Evolutionary conservation across 2,888 invertebrate species (phyloP).

Genomic region (Hofmannophila pseudospretella): DNA sequence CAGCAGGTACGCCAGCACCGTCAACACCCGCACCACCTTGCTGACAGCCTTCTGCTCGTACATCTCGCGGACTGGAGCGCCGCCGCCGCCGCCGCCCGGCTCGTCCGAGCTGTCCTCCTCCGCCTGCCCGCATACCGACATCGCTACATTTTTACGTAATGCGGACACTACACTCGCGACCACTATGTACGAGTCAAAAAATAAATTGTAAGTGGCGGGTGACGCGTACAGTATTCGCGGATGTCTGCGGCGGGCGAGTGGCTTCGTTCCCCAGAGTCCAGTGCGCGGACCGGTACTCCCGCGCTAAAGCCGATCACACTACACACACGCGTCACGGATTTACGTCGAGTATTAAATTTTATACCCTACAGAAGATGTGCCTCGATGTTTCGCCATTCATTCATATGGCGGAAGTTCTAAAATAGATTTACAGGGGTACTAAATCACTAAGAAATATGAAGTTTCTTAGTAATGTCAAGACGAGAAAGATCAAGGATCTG

Average conservation of each 20-base stretch:
- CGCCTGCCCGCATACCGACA: conserved; percentile 59
- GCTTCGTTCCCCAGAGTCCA: conserved; percentile 9
- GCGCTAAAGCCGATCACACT: conserved; percentile 54
- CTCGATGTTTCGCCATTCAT: conserved; percentile 27
- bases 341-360: conserved; percentile 38
- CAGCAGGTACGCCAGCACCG: conserved; percentile 88
- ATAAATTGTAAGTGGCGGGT: neutral
- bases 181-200: neutral
- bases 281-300: conserved; percentile 31
- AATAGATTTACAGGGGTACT: conserved; percentile 25
- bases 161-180: neutral
- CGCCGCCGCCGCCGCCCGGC: conserved; percentile 24
- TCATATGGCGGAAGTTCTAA: conserved; percentile 32
- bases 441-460: conserved; percentile 8
- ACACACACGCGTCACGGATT: conserved; percentile 51
- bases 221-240: neutral
- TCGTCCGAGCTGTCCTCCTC: conserved; percentile 57
- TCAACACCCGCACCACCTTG: conserved; percentile 80
- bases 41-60: conserved; percentile 62
- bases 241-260: conserved; percentile 5
- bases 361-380: conserved; percentile 36
- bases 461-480: neutral
- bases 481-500: neutral
- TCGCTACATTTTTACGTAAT: conserved; percentile 44
- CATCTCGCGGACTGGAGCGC: conserved; percentile 44